Conservation (phyloP, 2,888 invertebrate genomes). For the Mythimna loreyi region DNA sequence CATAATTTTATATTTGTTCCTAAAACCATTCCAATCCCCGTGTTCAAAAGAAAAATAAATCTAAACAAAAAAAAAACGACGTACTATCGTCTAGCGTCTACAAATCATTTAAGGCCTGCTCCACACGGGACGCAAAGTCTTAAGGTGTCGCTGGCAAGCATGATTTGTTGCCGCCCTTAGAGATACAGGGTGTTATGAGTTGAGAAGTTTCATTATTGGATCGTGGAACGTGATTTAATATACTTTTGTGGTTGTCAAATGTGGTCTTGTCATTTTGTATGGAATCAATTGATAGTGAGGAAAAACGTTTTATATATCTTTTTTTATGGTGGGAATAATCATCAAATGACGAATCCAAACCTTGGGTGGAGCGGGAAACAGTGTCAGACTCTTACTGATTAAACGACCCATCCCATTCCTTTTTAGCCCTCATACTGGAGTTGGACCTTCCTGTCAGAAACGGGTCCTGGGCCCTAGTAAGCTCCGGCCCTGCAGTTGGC, state of each 20-base stretch:
- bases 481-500: no score
- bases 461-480: no score
- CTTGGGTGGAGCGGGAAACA: no score
- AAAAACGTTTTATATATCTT: no score
- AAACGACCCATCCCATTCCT: no score
- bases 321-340: no score
- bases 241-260: background rate
- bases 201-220: constrained; percentile 32
- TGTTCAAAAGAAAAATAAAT: constrained; percentile 21
- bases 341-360: no score
- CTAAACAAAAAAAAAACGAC: constrained; percentile 39
- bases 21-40: background rate
- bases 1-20: background rate
- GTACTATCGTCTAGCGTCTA: constrained; percentile 53
- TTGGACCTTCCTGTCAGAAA: no score
- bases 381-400: no score
- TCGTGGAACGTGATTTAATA: constrained; percentile 43
- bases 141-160: constrained; percentile 72
- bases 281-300: no score
- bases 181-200: constrained; percentile 65
- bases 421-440: no score
- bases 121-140: constrained; percentile 68
- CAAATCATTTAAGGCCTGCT: constrained; percentile 79
- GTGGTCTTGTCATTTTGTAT: background rate
- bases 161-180: constrained; percentile 77